Percentiles rank a stretch among this genome's conserved stretches.
Conservation (phyloP, 2,113 vertebrate genomes). For the Solenodon paradoxus region DNA sequence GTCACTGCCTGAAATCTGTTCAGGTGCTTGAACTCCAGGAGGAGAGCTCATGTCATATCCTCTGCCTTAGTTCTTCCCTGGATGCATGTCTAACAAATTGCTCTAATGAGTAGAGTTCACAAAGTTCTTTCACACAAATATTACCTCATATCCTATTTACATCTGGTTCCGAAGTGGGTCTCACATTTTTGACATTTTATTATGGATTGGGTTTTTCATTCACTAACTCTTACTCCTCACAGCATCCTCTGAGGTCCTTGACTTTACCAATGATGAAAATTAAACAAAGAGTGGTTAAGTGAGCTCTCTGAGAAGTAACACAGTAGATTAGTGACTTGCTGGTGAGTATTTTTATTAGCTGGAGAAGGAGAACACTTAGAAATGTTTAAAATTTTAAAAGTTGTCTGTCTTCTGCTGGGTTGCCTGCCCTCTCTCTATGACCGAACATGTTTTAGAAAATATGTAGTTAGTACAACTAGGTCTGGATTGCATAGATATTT, state of each 20-base stretch:
- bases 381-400: not conserved
- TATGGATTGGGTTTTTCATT: not conserved
- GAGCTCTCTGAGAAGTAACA: not conserved
- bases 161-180: not conserved
- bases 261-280: not conserved
- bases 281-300: not conserved
- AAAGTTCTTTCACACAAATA: not conserved
- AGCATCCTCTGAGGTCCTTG: not conserved
- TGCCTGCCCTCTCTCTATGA: not conserved
- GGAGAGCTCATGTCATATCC: not conserved
- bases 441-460: constrained; percentile 1
- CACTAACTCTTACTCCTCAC: not conserved
- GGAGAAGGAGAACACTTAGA: not conserved
- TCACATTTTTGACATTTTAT: constrained; percentile 3
- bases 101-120: not conserved
- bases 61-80: not conserved
- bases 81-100: not conserved
- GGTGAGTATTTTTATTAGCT: not conserved
- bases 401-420: not conserved
- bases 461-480: not conserved
- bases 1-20: not conserved
- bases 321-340: not conserved
- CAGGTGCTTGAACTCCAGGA: not conserved
- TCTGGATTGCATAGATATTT: not conserved
- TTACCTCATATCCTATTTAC: not conserved